Evolutionary conservation across 2,888 invertebrate genomes (phyloP).

Genomic region (Synanthedon tipuliformis): DNA sequence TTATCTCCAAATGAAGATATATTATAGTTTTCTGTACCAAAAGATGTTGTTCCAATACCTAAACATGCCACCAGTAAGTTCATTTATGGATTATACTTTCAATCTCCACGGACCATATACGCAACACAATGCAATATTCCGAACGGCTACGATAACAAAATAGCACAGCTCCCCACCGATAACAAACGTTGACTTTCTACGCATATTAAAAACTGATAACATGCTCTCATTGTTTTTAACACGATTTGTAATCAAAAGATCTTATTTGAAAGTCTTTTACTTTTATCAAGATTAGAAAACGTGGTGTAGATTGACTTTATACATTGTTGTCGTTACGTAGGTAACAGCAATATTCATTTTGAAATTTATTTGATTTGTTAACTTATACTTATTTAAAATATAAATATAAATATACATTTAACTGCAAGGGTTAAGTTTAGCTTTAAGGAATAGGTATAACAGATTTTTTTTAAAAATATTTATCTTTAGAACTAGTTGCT

Average conservation of each 20-base stretch:
- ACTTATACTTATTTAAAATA: no score
- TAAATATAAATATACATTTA: no score
- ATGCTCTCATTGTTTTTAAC: conserved; percentile 41
- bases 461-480: no score
- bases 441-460: no score
- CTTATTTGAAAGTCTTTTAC: conserved; percentile 50
- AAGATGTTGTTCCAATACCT: no score
- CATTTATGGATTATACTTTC: not conserved
- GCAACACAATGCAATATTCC: conserved; percentile 54
- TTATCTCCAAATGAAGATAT: no score
- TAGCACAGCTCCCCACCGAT: conserved; percentile 37
- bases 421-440: no score
- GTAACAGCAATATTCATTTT: not conserved
- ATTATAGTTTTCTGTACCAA: no score
- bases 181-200: conserved; percentile 59
- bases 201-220: conserved; percentile 62
- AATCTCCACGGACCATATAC: conserved; percentile 51
- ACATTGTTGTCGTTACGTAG: not conserved
- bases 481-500: no score
- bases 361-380: no score
- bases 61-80: no score
- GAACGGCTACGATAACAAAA: conserved; percentile 54
- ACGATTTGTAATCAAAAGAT: conserved; percentile 56
- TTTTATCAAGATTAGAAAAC: conserved; percentile 28
- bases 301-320: not conserved